Evolutionary conservation across 2,888 invertebrate genomes (phyloP).

Genomic region (Drosophila anomalata): DNA sequence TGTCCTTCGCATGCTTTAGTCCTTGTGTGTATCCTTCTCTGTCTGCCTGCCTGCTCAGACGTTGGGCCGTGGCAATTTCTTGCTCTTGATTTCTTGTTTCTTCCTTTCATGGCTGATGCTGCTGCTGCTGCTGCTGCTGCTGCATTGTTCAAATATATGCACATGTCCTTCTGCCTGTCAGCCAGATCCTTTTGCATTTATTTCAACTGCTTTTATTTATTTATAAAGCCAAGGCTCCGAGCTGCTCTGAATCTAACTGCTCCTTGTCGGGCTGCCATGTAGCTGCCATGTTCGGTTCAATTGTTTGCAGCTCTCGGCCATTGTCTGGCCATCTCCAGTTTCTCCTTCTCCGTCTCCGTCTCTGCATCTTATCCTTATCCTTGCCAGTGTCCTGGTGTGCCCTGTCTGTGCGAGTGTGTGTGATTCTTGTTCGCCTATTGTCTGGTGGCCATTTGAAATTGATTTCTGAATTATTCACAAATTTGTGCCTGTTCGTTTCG

Average conservation of each 20-base stretch:
- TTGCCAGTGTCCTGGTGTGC: background rate
- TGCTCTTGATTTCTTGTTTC: slow-evolving; percentile 76
- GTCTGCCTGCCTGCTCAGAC: slow-evolving; percentile 51
- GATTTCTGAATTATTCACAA: slow-evolving; percentile 76
- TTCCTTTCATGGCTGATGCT: slow-evolving; percentile 44
- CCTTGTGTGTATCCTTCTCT: slow-evolving; percentile 28
- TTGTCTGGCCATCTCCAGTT: slow-evolving; percentile 32
- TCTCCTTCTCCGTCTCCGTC: slow-evolving; percentile 14
- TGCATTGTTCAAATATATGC: slow-evolving; percentile 52
- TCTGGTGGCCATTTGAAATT: slow-evolving; percentile 58
- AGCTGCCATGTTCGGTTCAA: slow-evolving; percentile 70
- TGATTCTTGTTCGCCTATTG: slow-evolving; percentile 40
- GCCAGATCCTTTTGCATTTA: slow-evolving; percentile 64
- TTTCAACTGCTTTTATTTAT: slow-evolving; percentile 71
- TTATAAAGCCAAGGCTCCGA: slow-evolving; percentile 60
- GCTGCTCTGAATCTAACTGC: slow-evolving; percentile 44
- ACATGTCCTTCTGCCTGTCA: slow-evolving; percentile 57
- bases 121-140: slow-evolving; percentile 16
- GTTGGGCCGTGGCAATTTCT: slow-evolving; percentile 58
- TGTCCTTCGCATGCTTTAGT: slow-evolving; percentile 68
- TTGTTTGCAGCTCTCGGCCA: slow-evolving; percentile 48
- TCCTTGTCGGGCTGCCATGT: slow-evolving; percentile 59
- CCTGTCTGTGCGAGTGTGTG: slow-evolving; percentile 7
- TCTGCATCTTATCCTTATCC: slow-evolving; percentile 33
- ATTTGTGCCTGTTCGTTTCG: slow-evolving; percentile 34